Evolutionary conservation across 2,113 vertebrate species (phyloP).

Genomic region (Danionella cerebrum): DNA sequence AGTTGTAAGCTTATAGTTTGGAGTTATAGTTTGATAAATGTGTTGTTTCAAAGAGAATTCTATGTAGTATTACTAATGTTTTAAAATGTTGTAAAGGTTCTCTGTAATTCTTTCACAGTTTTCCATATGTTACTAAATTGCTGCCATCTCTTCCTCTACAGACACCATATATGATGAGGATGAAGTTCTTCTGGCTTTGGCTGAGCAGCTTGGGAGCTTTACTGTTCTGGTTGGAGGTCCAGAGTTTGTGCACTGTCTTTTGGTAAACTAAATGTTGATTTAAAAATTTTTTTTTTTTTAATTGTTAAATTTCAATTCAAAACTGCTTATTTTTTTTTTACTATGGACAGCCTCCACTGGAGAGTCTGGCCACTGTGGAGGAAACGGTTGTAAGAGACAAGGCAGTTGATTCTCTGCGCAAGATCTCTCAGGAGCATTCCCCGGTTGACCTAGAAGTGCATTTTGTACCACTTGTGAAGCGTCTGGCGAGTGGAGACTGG

Average conservation of each 20-base stretch:
- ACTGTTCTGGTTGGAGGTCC: slow-evolving; percentile 83
- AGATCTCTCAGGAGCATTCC: slow-evolving; percentile 85
- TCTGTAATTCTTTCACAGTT: too few species aligned
- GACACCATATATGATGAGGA: slow-evolving; percentile 92
- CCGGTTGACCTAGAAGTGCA: slow-evolving; percentile 82
- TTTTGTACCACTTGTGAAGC: slow-evolving; percentile 86
- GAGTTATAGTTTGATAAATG: too few species aligned
- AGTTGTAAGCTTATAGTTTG: too few species aligned
- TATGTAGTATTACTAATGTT: too few species aligned
- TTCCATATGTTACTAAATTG: not conserved
- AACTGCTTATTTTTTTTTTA: too few species aligned
- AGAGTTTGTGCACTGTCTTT: slow-evolving; percentile 82
- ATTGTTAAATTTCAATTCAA: not conserved
- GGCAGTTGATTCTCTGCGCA: slow-evolving; percentile 83
- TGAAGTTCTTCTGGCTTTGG: slow-evolving; percentile 82
- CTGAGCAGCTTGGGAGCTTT: slow-evolving; percentile 85
- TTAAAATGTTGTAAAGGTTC: too few species aligned
- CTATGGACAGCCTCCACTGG: slow-evolving; percentile 73
- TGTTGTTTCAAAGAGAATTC: too few species aligned
- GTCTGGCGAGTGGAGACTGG: slow-evolving; percentile 84
- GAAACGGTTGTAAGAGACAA: slow-evolving; percentile 85
- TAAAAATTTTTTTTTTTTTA: not conserved
- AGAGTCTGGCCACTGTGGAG: slow-evolving; percentile 85
- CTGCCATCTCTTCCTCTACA: slow-evolving; percentile 35
- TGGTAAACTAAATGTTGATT: slow-evolving; percentile 60